A percentile compares a stretch with the other conserved stretches of the same genome.
phyloP scores from a whole-genome alignment of 2,113 vertebrate species.

The Notarius quadriscutis region DNA sequence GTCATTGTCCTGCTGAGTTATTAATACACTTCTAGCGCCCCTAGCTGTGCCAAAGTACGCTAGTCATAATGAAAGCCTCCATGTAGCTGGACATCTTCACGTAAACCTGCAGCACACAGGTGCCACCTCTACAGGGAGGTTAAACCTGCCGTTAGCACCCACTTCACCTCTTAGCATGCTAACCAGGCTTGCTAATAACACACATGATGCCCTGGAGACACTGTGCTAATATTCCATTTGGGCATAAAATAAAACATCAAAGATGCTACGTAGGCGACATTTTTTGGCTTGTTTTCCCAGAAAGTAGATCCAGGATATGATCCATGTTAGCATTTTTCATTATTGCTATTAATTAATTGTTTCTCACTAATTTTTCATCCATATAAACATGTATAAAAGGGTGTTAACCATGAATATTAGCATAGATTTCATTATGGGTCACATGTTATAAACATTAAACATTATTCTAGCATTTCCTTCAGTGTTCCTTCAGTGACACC shows the following conservation, averaged over 20 bases:
- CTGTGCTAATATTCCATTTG: neutral
- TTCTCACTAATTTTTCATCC: too few relatives aligned
- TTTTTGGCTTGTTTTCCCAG: neutral
- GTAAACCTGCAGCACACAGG: constrained; percentile 38
- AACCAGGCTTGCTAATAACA: constrained; percentile 7
- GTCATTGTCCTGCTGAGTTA: constrained; percentile 32
- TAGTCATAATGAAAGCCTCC: constrained; percentile 33
- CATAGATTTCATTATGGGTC: neutral
- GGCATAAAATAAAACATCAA: neutral
- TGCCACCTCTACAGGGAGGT: constrained; percentile 34
- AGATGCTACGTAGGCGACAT: neutral
- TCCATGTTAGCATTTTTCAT: neutral
- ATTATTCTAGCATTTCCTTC: neutral
- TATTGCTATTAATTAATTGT: neutral
- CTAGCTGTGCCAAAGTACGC: constrained; percentile 36
- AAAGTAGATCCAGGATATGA: neutral
- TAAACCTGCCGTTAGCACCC: constrained; percentile 34
- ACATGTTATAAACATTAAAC: neutral
- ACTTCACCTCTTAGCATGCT: constrained; percentile 50
- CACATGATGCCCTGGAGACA: neutral
- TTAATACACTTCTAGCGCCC: constrained; percentile 45
- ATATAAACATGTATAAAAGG: neutral
- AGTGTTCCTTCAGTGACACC: neutral
- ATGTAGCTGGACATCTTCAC: constrained; percentile 23
- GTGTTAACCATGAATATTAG: neutral